A percentile compares a stretch with the other conserved stretches of the same genome.
Conservation (phyloP, 2,797 vertebrate genomes). For the Darevskia mixta region DNA sequence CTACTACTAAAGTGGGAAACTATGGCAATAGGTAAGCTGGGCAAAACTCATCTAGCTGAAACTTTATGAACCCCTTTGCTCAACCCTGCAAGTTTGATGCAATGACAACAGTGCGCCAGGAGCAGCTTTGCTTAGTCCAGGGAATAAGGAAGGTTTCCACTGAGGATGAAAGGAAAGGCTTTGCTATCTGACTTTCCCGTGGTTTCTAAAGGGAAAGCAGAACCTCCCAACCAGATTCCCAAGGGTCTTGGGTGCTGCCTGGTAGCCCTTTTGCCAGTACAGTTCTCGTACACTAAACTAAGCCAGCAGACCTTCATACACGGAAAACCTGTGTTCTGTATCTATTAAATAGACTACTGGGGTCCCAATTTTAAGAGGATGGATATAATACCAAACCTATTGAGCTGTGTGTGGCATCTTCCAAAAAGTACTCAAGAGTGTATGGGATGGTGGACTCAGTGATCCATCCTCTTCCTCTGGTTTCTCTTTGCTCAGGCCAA, state of each 20-base stretch:
- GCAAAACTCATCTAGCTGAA: not conserved
- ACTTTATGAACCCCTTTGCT: not conserved
- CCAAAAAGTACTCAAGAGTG: not conserved
- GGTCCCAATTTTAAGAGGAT: not conserved
- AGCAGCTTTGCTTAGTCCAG: not conserved
- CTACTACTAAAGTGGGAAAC: not conserved
- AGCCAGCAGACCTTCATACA: not conserved
- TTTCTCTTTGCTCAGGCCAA: not conserved
- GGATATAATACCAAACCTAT: not conserved
- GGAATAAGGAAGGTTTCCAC: not conserved
- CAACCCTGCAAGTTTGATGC: not conserved
- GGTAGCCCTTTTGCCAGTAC: not conserved
- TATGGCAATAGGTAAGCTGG: not conserved
- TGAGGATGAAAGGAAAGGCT: too few relatives aligned
- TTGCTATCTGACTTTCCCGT: not conserved
- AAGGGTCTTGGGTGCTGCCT: not conserved
- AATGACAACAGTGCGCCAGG: not conserved
- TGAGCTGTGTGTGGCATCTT: not conserved
- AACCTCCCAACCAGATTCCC: not conserved
- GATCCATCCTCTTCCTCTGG: not conserved
- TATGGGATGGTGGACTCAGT: not conserved
- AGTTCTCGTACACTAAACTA: not conserved
- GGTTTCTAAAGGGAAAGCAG: not conserved
- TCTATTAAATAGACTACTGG: not conserved
- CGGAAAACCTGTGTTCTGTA: not conserved